Conservation (phyloP, 1,140 invertebrate species). For the Agrilus planipennis region DNA sequence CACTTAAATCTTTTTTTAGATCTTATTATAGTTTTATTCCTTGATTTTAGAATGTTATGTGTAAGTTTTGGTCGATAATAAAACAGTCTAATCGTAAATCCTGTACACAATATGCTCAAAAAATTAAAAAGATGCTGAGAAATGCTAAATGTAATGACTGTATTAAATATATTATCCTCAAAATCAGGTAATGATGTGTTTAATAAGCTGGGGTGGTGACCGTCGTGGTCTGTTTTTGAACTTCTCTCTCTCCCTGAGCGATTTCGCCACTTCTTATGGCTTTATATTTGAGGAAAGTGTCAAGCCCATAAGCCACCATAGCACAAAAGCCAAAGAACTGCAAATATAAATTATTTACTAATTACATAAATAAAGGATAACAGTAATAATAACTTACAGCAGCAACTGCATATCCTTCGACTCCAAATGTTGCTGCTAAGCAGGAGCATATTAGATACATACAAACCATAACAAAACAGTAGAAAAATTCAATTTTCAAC, state of each 20-base stretch:
- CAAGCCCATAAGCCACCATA: slow-evolving; percentile 63
- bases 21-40: too few species aligned
- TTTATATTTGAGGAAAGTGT: slow-evolving; percentile 64
- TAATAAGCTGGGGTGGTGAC: slow-evolving; percentile 37
- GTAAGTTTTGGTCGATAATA: too few species aligned
- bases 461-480: slow-evolving; percentile 55
- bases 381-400: slow-evolving; percentile 45
- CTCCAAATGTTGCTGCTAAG: slow-evolving; percentile 45
- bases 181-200: too few species aligned
- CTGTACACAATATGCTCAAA: too few species aligned
- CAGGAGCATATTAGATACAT: slow-evolving; percentile 59
- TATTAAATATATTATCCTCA: too few species aligned
- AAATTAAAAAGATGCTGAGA: background rate
- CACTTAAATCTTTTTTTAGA: too few species aligned
- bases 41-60: too few species aligned
- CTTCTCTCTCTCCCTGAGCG: slow-evolving; percentile 58
- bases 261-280: slow-evolving; percentile 49
- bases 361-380: background rate
- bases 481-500: slow-evolving; percentile 72
- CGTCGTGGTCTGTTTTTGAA: slow-evolving; percentile 50
- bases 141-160: background rate
- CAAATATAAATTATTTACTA: slow-evolving; percentile 15
- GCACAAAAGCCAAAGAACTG: slow-evolving; percentile 72
- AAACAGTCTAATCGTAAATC: too few species aligned
- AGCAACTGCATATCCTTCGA: slow-evolving; percentile 47